These are phyloP conservation scores for Argyrosomus regius DNA, from an alignment of 2,797 vertebrate genomes.

Conservation along the genomic window DNA sequence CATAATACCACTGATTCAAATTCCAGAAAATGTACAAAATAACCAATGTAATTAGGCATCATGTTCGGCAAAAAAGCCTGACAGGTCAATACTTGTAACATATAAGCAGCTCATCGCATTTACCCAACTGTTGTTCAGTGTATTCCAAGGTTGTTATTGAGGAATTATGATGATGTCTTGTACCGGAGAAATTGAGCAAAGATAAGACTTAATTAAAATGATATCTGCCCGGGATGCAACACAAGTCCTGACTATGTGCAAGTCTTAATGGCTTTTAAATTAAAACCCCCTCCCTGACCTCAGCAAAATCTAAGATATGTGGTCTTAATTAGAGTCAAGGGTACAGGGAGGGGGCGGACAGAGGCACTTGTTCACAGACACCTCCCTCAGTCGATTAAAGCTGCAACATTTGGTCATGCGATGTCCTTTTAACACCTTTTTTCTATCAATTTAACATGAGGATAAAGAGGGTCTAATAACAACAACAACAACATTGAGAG, in stretches of 20 bases:
- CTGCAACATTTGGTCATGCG: slow-evolving; percentile 36
- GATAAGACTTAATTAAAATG: slow-evolving; percentile 89
- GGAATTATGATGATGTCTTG: slow-evolving; percentile 80
- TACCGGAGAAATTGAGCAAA: slow-evolving; percentile 74
- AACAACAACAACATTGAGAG: not conserved
- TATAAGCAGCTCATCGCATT: slow-evolving; percentile 28
- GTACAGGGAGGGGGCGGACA: slow-evolving; percentile 37
- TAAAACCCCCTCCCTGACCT: slow-evolving; percentile 84
- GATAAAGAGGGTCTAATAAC: slow-evolving; percentile 25
- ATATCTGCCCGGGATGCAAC: slow-evolving; percentile 79
- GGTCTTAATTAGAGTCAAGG: slow-evolving; percentile 84
- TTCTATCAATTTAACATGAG: slow-evolving; percentile 1
- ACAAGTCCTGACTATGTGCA: slow-evolving; percentile 64
- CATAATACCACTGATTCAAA: slow-evolving; percentile 8
- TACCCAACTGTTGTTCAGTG: slow-evolving; percentile 53
- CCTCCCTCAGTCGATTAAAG: slow-evolving; percentile 49
- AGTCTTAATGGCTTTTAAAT: slow-evolving; percentile 84
- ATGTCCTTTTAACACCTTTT: slow-evolving; percentile 38
- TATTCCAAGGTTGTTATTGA: slow-evolving; percentile 66
- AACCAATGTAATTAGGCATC: slow-evolving; percentile 20
- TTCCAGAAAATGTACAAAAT: not conserved
- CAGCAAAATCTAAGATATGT: slow-evolving; percentile 83
- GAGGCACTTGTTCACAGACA: slow-evolving; percentile 38
- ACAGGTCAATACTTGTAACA: slow-evolving; percentile 35
- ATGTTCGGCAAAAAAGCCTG: slow-evolving; percentile 1